These are phyloP conservation scores for Asarcornis scutulata DNA, from an alignment of 2,113 vertebrate species.

Conservation along the genomic window DNA sequence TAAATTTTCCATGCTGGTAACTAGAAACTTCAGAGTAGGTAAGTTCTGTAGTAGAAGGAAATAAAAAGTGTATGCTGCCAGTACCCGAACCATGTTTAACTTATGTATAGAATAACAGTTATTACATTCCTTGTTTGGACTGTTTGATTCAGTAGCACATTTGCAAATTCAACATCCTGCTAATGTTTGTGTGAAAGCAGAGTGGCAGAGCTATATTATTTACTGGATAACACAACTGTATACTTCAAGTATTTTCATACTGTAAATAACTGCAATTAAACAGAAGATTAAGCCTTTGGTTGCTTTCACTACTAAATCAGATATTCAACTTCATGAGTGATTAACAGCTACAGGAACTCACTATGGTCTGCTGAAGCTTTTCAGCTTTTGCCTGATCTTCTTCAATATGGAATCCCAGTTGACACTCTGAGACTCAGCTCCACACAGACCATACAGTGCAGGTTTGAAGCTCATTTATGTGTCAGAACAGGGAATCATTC, in stretches of 20 bases:
- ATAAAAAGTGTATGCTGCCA: not conserved
- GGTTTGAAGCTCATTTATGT: accelerated
- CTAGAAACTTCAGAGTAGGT: not conserved
- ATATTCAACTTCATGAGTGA: not conserved
- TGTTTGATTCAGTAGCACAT: not conserved
- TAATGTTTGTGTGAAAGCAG: not conserved
- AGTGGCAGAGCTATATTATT: not conserved
- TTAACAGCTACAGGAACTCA: not conserved
- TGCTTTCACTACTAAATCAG: not conserved
- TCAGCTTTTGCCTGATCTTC: not conserved
- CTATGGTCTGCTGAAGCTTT: not conserved
- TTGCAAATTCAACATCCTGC: not conserved
- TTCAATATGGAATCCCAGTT: not conserved
- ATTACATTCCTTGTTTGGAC: not conserved
- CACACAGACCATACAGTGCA: not conserved
- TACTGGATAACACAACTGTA: not conserved
- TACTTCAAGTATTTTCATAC: not conserved
- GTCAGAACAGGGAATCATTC: not conserved
- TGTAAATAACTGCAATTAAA: not conserved
- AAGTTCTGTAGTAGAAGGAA: not conserved
- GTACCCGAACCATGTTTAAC: not conserved
- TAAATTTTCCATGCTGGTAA: not conserved
- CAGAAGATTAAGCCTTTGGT: not conserved
- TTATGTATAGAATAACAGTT: not conserved
- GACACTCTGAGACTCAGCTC: accelerated